Conservation (phyloP, 2,113 vertebrate genomes). For the Megaleporinus macrocephalus region DNA sequence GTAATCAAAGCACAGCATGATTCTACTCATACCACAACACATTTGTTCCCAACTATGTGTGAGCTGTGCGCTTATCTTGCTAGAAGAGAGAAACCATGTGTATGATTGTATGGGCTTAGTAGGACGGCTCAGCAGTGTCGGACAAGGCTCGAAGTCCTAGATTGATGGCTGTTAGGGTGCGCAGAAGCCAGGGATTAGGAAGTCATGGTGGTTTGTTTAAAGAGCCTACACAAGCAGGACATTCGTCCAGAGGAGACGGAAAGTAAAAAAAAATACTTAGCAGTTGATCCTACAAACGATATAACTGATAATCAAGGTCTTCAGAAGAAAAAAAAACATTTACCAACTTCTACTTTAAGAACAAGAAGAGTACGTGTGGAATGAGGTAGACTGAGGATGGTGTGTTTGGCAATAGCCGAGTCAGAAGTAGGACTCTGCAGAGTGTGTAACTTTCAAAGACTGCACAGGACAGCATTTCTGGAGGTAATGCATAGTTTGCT, state of each 20-base stretch:
- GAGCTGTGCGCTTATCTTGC: neutral
- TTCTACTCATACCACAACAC: neutral
- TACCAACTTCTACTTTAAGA: slow-evolving; percentile 31
- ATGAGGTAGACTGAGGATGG: slow-evolving; percentile 7
- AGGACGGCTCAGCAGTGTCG: slow-evolving; percentile 36
- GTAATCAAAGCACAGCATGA: neutral
- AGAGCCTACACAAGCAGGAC: slow-evolving; percentile 57
- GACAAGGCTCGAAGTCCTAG: slow-evolving; percentile 53
- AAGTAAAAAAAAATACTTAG: slow-evolving; percentile 42
- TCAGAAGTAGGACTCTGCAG: neutral
- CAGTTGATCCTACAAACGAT: slow-evolving; percentile 42
- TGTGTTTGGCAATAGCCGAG: slow-evolving; percentile 14
- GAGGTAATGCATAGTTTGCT: neutral
- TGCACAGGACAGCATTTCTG: neutral
- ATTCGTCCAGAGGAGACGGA: slow-evolving; percentile 42
- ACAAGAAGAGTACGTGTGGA: slow-evolving; percentile 9
- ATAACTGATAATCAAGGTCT: slow-evolving; percentile 45
- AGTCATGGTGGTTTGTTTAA: slow-evolving; percentile 62
- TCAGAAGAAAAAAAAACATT: slow-evolving; percentile 42
- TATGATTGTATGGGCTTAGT: slow-evolving; percentile 11
- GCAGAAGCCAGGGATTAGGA: slow-evolving; percentile 63
- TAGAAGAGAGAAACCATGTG: slow-evolving; percentile 44
- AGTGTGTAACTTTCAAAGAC: neutral
- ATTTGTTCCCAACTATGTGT: slow-evolving; percentile 10
- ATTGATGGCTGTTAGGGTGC: slow-evolving; percentile 59